These are phyloP conservation scores for Eumeta japonica DNA, from an alignment of 1,140 invertebrate species.

Conservation along the genomic window DNA sequence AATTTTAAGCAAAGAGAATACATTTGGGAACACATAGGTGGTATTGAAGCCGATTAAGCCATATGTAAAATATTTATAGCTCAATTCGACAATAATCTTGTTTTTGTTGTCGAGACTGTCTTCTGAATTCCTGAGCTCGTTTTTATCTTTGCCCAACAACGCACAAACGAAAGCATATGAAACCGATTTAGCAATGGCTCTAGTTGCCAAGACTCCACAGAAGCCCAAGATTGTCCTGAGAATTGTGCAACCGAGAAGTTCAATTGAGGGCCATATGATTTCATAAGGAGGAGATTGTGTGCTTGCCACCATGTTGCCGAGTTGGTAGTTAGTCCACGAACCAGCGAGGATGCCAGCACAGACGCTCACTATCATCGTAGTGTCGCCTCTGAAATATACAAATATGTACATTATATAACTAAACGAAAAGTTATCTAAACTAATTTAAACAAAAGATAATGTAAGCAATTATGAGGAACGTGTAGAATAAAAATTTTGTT, in stretches of 20 bases:
- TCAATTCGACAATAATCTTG: constrained; percentile 74
- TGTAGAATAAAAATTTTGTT: too few relatives aligned
- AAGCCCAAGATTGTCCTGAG: constrained; percentile 75
- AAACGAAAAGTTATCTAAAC: too few relatives aligned
- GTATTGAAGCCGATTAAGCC: constrained; percentile 74
- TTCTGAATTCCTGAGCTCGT: constrained; percentile 62
- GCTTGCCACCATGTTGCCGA: constrained; percentile 65
- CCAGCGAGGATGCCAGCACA: constrained; percentile 76
- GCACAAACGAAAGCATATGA: constrained; percentile 70
- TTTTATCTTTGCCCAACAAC: constrained; percentile 65
- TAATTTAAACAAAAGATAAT: too few relatives aligned
- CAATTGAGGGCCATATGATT: constrained; percentile 75
- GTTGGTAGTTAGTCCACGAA: constrained; percentile 82
- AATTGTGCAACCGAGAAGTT: constrained; percentile 65
- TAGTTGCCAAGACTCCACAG: constrained; percentile 66
- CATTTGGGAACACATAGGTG: constrained; percentile 73
- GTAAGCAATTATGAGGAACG: too few relatives aligned
- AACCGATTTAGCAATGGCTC: constrained; percentile 67
- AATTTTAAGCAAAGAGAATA: constrained; percentile 74
- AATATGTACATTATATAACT: constrained; percentile 4
- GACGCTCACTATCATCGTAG: constrained; percentile 78
- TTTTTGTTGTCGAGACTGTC: constrained; percentile 65
- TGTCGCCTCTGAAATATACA: constrained; percentile 75
- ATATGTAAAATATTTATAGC: constrained; percentile 79
- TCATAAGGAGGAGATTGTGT: constrained; percentile 64